phyloP scores from a whole-genome alignment of 1,140 invertebrate genomes.

The Bombus sylvicola region DNA sequence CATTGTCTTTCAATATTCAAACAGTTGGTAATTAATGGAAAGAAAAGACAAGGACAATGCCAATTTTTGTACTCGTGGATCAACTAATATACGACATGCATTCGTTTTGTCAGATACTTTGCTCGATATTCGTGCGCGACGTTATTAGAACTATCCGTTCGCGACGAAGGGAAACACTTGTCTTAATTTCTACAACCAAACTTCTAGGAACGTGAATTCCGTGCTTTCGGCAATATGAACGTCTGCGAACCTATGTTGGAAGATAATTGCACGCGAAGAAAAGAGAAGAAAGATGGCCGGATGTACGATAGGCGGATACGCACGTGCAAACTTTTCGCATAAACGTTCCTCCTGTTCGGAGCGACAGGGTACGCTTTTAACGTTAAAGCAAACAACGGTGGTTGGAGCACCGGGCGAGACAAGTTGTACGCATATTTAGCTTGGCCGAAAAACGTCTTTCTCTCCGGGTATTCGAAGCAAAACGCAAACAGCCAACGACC shows the following conservation, averaged over 20 bases:
- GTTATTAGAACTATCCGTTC: neutral
- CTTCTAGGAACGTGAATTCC: neutral
- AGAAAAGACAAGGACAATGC: neutral
- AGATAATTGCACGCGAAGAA: neutral
- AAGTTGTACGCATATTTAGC: conserved; percentile 22
- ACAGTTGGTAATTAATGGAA: neutral
- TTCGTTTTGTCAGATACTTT: neutral
- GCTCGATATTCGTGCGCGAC: neutral
- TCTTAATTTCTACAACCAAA: neutral
- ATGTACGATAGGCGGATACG: neutral
- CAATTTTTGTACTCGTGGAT: neutral
- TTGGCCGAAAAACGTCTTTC: conserved; percentile 3
- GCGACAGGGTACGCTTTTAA: neutral
- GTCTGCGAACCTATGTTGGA: too few relatives aligned
- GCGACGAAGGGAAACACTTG: neutral
- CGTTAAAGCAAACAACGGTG: conserved; percentile 10
- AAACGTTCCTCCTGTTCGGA: neutral
- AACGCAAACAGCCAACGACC: conserved; percentile 16
- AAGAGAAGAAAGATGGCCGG: too few relatives aligned
- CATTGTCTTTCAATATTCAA: neutral
- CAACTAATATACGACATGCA: neutral
- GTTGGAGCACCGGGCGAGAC: neutral
- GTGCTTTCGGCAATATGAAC: neutral
- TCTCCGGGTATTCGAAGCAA: neutral
- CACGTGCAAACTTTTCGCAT: neutral